Percentiles rank a stretch among this genome's conserved stretches.
phyloP scores from a whole-genome alignment of 2,888 invertebrate species.

The Geotrupes spiniger region DNA sequence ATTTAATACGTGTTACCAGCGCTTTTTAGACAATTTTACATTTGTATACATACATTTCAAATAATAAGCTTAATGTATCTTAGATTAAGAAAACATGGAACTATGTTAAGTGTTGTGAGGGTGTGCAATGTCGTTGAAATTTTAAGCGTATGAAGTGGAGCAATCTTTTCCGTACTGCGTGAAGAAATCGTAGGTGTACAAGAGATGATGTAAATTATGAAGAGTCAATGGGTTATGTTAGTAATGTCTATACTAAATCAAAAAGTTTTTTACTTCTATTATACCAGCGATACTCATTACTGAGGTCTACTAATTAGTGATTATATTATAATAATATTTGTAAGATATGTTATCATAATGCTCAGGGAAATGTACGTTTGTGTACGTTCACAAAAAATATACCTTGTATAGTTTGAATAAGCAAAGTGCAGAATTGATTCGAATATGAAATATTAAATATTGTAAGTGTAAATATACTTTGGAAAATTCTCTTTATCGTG shows the following conservation, averaged over 20 bases:
- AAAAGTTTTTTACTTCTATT: slow-evolving; percentile 1
- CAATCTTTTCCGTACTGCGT: neutral
- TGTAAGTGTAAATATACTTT: slow-evolving; percentile 3
- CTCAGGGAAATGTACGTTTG: slow-evolving; percentile 7
- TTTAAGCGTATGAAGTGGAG: neutral
- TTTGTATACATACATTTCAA: slow-evolving; percentile 13
- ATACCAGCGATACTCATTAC: neutral
- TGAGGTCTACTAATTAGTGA: slow-evolving; percentile 4
- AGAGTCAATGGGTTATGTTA: neutral
- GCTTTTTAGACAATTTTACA: slow-evolving; percentile 38
- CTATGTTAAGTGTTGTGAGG: slow-evolving; percentile 16
- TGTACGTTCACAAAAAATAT: slow-evolving; percentile 6
- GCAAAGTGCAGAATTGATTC: neutral
- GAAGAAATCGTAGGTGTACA: too few species aligned
- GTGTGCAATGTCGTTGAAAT: slow-evolving; percentile 16
- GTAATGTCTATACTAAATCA: slow-evolving; percentile 5
- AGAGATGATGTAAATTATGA: neutral
- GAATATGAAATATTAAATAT: neutral
- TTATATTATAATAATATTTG: slow-evolving; percentile 10
- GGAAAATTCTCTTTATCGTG: slow-evolving; percentile 8
- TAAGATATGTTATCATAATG: slow-evolving; percentile 14
- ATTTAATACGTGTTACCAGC: slow-evolving; percentile 35
- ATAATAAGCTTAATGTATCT: slow-evolving; percentile 8
- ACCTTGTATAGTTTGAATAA: slow-evolving; percentile 9
- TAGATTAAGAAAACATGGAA: slow-evolving; percentile 5